Conservation (phyloP, 2,888 invertebrate genomes). For the Seladonia tumulorum region DNA sequence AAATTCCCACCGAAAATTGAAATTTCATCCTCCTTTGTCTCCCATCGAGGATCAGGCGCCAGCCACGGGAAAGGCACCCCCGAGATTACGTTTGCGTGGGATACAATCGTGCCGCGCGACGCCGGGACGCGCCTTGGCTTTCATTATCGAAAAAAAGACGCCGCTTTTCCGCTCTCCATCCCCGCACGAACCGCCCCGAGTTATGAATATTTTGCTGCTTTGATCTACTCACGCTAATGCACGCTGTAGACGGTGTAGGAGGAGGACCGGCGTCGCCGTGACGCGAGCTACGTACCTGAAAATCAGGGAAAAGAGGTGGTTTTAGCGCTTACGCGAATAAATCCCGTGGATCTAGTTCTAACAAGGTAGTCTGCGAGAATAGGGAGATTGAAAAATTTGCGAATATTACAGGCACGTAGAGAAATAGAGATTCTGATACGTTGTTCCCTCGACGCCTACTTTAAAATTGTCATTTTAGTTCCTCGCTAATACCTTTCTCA, state of each 20-base stretch:
- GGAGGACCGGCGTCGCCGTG: neutral
- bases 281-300: constrained; percentile 37
- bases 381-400: neutral
- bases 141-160: constrained; percentile 45
- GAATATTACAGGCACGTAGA: neutral
- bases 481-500: neutral
- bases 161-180: neutral
- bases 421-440: neutral
- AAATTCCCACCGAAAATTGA: constrained; percentile 74
- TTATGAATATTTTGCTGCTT: constrained; percentile 40
- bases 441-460: too few relatives aligned
- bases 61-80: constrained; percentile 33
- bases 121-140: constrained; percentile 16
- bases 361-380: neutral
- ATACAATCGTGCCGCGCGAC: constrained; percentile 44
- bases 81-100: constrained; percentile 48
- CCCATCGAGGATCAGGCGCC: constrained; percentile 33
- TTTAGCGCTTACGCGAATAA: neutral
- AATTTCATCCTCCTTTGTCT: constrained; percentile 72
- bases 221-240: constrained; percentile 51
- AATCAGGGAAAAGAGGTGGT: neutral
- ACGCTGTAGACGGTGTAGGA: neutral
- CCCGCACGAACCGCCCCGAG: neutral
- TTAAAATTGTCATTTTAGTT: neutral
- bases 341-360: neutral